phyloP scores from a whole-genome alignment of 2,888 invertebrate genomes.

The Eristalis arbustorum region DNA sequence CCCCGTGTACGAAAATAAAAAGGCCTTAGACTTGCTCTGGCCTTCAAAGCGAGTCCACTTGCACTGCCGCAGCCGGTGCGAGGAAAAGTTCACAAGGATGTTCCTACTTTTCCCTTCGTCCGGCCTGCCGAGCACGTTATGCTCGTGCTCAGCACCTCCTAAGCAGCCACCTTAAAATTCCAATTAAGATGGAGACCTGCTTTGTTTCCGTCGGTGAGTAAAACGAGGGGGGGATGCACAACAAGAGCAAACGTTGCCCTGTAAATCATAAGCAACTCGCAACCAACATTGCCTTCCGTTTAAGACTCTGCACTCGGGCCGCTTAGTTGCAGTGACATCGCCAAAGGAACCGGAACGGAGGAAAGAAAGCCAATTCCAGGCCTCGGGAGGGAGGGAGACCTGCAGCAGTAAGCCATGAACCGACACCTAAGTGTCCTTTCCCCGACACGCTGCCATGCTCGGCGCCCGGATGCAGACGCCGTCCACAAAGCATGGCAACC shows the following conservation, averaged over 20 bases:
- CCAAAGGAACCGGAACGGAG: not conserved
- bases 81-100: not conserved
- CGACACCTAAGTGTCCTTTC: not conserved
- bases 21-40: not conserved
- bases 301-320: not conserved
- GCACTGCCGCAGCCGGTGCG: not conserved
- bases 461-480: not conserved
- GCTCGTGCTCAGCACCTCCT: not conserved
- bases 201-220: not conserved
- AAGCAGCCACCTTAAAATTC: not conserved
- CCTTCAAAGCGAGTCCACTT: not conserved
- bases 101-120: not conserved
- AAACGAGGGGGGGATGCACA: not conserved
- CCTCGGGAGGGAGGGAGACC: not conserved
- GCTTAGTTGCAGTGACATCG: not conserved
- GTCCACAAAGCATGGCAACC: slow-evolving; percentile 22
- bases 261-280: not conserved
- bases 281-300: not conserved
- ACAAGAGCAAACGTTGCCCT: not conserved
- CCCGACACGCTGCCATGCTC: not conserved
- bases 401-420: slow-evolving; percentile 9
- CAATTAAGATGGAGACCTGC: not conserved
- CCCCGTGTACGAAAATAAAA: not conserved
- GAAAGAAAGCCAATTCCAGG: not conserved
- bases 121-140: not conserved